Percentiles rank a stretch among this genome's conserved stretches.
phyloP scores from a whole-genome alignment of 2,888 invertebrate species.

The Lithophane leautieri region DNA sequence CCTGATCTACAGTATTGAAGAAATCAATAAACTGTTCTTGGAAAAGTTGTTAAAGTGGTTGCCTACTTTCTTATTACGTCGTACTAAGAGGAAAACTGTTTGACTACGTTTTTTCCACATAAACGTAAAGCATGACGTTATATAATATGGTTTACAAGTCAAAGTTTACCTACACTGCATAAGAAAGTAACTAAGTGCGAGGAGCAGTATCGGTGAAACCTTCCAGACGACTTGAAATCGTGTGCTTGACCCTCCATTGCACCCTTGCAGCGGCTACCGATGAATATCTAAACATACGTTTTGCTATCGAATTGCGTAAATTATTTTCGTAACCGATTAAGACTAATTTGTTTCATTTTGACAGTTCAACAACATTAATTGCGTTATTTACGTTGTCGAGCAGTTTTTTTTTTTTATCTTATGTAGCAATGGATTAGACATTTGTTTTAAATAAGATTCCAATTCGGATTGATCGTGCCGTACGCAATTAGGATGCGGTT shows the following conservation, averaged over 20 bases:
- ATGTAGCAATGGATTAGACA: too few species aligned
- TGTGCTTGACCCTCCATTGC: conserved; percentile 67
- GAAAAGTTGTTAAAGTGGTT: conserved; percentile 35
- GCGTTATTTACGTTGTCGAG: too few species aligned
- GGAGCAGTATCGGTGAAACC: conserved; percentile 67
- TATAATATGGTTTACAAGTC: conserved; percentile 59
- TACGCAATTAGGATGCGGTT: not conserved
- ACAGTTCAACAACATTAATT: too few species aligned
- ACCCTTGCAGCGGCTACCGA: conserved; percentile 44
- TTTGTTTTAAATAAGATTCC: too few species aligned
- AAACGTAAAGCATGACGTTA: conserved; percentile 51
- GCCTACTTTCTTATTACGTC: conserved; percentile 40
- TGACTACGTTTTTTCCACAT: conserved; percentile 51
- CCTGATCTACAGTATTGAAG: conserved; percentile 33
- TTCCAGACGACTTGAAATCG: conserved; percentile 65
- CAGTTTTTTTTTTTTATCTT: too few species aligned
- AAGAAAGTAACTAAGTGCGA: conserved; percentile 49
- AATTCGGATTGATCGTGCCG: too few species aligned
- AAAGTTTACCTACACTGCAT: conserved; percentile 50
- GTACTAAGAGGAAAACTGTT: conserved; percentile 43
- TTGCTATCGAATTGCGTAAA: not conserved
- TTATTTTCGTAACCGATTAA: too few species aligned
- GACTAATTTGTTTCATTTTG: too few species aligned
- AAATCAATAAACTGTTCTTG: conserved; percentile 31
- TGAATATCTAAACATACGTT: conserved; percentile 28